A percentile compares a stretch with the other conserved stretches of the same genome.
Conservation (phyloP, 2,797 vertebrate genomes). For the Diglossa cyanea region DNA sequence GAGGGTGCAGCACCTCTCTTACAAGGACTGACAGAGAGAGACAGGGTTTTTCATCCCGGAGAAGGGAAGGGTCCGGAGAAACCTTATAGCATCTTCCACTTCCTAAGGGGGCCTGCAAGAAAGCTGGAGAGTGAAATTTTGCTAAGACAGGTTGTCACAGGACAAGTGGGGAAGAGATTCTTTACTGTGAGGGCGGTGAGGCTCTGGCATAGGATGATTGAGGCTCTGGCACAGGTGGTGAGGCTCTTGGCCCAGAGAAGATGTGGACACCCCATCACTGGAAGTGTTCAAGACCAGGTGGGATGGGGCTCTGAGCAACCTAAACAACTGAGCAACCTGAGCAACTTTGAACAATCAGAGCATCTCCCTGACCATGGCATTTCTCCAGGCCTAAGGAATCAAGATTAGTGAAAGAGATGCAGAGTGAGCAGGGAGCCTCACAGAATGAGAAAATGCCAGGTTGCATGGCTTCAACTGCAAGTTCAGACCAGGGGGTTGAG, state of each 20-base stretch:
- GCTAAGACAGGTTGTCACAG: neutral
- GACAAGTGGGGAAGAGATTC: neutral
- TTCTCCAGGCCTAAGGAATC: neutral
- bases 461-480: neutral
- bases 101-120: neutral
- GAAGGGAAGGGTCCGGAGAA: neutral
- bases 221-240: neutral
- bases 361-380: neutral
- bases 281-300: neutral
- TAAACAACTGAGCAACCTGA: neutral
- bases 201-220: neutral
- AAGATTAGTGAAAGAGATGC: neutral
- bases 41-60: neutral
- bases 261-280: fast-evolving
- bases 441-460: neutral
- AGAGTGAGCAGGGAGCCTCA: fast-evolving
- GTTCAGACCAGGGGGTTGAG: neutral
- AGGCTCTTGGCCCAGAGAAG: neutral
- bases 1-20: neutral
- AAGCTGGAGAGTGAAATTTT: neutral
- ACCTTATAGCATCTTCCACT: neutral
- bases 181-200: neutral
- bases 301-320: neutral
- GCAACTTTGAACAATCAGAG: neutral
- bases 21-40: neutral